A percentile compares a stretch with the other conserved stretches of the same genome.
Evolutionary conservation across 2,888 invertebrate genomes (phyloP).

Genomic region (Phalera bucephala): DNA sequence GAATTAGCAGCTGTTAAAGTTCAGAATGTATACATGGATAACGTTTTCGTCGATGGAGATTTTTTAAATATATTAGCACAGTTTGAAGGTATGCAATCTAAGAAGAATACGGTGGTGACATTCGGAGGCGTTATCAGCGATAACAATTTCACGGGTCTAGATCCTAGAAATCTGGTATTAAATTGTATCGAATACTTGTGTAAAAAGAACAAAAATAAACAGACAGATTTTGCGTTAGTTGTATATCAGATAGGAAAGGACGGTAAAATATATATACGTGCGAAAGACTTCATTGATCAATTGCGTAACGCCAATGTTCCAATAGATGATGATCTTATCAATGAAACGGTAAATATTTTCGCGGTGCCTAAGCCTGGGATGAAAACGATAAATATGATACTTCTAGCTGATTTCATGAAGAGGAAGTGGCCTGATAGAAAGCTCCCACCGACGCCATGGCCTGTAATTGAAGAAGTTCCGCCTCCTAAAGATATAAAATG

Average conservation of each 20-base stretch:
- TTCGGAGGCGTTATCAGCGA: slow-evolving; percentile 33
- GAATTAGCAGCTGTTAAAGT: slow-evolving; percentile 31
- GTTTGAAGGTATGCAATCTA: slow-evolving; percentile 23
- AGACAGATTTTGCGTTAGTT: slow-evolving; percentile 42
- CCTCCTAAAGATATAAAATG: not conserved
- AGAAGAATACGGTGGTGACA: slow-evolving; percentile 35
- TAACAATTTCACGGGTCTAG: slow-evolving; percentile 16
- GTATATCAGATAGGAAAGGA: slow-evolving; percentile 13
- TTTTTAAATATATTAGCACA: slow-evolving; percentile 30
- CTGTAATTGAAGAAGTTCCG: slow-evolving; percentile 18
- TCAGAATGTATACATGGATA: slow-evolving; percentile 40
- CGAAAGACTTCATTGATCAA: slow-evolving; percentile 24
- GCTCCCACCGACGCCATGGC: slow-evolving; percentile 43
- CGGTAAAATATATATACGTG: slow-evolving; percentile 22
- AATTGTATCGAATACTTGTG: slow-evolving; percentile 42
- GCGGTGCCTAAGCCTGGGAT: slow-evolving; percentile 33
- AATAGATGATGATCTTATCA: slow-evolving; percentile 37
- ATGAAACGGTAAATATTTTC: slow-evolving; percentile 34
- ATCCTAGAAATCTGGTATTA: slow-evolving; percentile 40
- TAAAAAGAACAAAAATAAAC: slow-evolving; percentile 32
- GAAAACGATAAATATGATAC: slow-evolving; percentile 17
- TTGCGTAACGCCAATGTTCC: slow-evolving; percentile 27
- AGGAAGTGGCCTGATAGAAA: slow-evolving; percentile 53
- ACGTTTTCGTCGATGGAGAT: slow-evolving; percentile 36
- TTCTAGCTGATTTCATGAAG: slow-evolving; percentile 44